Evolutionary conservation across 2,797 vertebrate species (phyloP).

Genomic region (Halcyon smyrnensis): DNA sequence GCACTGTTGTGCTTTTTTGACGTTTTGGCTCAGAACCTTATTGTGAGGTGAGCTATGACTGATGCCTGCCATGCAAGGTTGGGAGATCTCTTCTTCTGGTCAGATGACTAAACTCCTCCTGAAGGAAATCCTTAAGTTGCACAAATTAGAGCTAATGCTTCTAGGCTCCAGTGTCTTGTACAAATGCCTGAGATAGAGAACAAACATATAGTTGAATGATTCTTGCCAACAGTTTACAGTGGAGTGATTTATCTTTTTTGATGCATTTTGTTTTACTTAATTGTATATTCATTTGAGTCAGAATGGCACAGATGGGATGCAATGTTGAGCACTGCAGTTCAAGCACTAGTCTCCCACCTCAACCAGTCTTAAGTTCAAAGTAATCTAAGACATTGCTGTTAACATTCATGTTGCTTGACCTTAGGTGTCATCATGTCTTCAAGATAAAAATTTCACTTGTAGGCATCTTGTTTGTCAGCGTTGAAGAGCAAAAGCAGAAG

Average conservation of each 20-base stretch:
- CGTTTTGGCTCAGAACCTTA: slow-evolving; percentile 83
- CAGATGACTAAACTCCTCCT: slow-evolving; percentile 30
- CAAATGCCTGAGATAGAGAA: slow-evolving; percentile 8
- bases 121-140: slow-evolving; percentile 44
- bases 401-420: neutral
- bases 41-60: slow-evolving; percentile 79
- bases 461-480: neutral
- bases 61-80: slow-evolving; percentile 80
- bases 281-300: neutral
- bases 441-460: neutral
- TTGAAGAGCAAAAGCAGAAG: neutral
- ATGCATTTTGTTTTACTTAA: slow-evolving; percentile 36
- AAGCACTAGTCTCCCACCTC: neutral
- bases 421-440: neutral
- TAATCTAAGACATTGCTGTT: neutral
- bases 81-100: slow-evolving; percentile 44
- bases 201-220: neutral
- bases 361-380: neutral
- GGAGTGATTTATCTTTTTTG: slow-evolving; percentile 21
- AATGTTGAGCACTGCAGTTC: neutral
- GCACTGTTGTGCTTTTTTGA: slow-evolving; percentile 84
- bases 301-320: neutral
- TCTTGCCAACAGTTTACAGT: slow-evolving; percentile 27
- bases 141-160: slow-evolving; percentile 40
- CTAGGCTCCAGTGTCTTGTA: slow-evolving; percentile 29